Conservation (phyloP, 1,140 invertebrate genomes). For the Wiebesia pumilae region DNA sequence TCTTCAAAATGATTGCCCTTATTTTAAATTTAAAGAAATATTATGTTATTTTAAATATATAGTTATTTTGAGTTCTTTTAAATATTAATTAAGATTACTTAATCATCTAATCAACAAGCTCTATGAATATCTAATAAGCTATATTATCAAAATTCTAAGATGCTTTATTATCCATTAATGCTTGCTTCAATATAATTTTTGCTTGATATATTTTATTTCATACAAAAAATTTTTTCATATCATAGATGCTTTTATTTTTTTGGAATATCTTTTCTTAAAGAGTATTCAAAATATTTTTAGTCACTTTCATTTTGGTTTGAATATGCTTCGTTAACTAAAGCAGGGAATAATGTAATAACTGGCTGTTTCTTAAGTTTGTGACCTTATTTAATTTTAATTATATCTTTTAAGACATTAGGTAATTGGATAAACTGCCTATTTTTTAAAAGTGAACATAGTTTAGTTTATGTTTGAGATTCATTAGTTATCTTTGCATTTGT, state of each 20-base stretch:
- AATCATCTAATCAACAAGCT: conserved; percentile 56
- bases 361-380: conserved; percentile 19
- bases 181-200: conserved; percentile 48
- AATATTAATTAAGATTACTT: conserved; percentile 54
- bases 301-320: conserved; percentile 4
- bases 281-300: conserved; percentile 50
- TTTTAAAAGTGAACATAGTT: conserved; percentile 58
- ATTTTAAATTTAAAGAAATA: too few species aligned
- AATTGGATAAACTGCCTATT: conserved; percentile 52
- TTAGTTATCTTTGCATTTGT: conserved; percentile 45
- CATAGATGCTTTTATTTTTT: neutral
- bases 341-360: neutral
- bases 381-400: conserved; percentile 53
- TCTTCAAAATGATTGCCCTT: too few species aligned
- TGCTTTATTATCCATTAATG: conserved; percentile 57
- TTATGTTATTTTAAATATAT: too few species aligned
- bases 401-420: conserved; percentile 25
- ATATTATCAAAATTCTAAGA: conserved; percentile 55
- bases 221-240: conserved; percentile 49
- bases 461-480: conserved; percentile 57
- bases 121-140: conserved; percentile 64
- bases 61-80: too few species aligned
- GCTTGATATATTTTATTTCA: conserved; percentile 6
- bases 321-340: neutral
- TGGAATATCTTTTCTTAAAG: conserved; percentile 39